A percentile compares a stretch with the other conserved stretches of the same genome.
Conservation (phyloP, 2,113 vertebrate genomes). For the Sus scrofa region T2T-Sscrofa CM000816.6:81890001-81890500, state of each 20-base stretch:
- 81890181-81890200: not conserved
- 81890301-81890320: not conserved
- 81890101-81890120: not conserved
- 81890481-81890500: slow-evolving; percentile 73
- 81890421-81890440: slow-evolving; percentile 62
- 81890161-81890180: not conserved
- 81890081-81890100: not conserved
- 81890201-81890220: not conserved
- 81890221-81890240: not conserved
- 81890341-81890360: not conserved
- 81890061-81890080: not conserved
- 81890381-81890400: not conserved
- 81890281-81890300: not conserved
- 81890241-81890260: not conserved
- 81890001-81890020: not conserved
- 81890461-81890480: slow-evolving; percentile 74
- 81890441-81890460: slow-evolving; percentile 70
- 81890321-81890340: not conserved
- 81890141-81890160: rapidly evolving
- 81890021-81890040: not conserved
- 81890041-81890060: not conserved
- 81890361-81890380: not conserved
- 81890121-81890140: not conserved
- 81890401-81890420: slow-evolving; percentile 55
- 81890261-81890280: not conserved